Evolutionary conservation across 35 echinoderm and acorn worm species (phyloP), one percentile per base, ranked within the genome.

Genomic region (Stichopus chloronotus): DNA sequence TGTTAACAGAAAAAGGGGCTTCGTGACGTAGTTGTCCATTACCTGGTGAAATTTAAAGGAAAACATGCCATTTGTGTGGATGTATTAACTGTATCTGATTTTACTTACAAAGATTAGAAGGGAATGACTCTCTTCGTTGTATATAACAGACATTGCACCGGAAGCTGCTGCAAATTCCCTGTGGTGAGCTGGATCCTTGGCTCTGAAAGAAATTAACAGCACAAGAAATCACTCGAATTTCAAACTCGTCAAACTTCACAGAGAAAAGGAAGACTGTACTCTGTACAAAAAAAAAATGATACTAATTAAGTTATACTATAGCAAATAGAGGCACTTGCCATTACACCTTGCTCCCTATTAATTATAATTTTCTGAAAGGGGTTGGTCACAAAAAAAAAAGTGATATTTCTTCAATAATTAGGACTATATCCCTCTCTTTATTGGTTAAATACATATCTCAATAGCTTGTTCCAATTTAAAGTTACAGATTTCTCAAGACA

Each of bases 61-160:
- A 43, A 43, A 43, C 3, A 3, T 43, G 30, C 3, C 1, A 43
- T 43, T 43, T 43, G 30, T 0, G 30, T 43, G 0, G 30, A 43
- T 43, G 0, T 43, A 43, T 43, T 3, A 3, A 43, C 30, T 43
- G 30, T 43, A 43, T 43, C 30, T 25, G 10, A 87, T 58, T 58
- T 17, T 76, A 96, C 97, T 99, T 92, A 99, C 97, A 72, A 99
- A 96, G 84, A 99, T 92, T 20, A 96, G 52, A 84, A 99, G 92
- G 56, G 95, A 57, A 76, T 94, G 87, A 2, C 22, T 92, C 30
- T 96, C 92, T 71, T 96, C 97, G 80, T 95, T 93, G 58, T 95
- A 99, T n/a, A 91, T 78, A n/a, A 96, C 94, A n/a, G 95, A 88
- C 30, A 94, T 90, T 19, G 93, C 97, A n/a, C 95, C 95, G 0